These are phyloP conservation scores for Aurelia coerulea DNA, from an alignment of 30 jellyfish, hydroid and myxozoan genomes.

Conservation along the genomic window DNA sequence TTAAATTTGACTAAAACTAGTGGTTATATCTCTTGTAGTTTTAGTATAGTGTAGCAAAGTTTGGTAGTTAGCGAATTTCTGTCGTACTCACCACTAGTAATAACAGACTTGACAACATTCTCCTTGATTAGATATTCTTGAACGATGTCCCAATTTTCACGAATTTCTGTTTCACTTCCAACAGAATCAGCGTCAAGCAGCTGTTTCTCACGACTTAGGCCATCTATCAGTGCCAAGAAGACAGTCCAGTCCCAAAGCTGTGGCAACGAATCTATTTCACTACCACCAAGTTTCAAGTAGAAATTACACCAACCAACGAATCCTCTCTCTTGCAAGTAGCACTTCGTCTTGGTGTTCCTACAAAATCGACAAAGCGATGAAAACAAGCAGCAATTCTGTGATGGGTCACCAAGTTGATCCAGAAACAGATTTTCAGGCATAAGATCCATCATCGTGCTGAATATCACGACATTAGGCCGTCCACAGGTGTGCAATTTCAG, in stretches of 20 bases:
- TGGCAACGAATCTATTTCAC: constrained; percentile 57
- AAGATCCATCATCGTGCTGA: constrained; percentile 59
- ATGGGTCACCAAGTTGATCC: constrained; percentile 44
- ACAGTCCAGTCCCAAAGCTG: constrained; percentile 85
- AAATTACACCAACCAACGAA: constrained; percentile 91
- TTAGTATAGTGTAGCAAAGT: too few species aligned
- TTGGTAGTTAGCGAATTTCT: background rate
- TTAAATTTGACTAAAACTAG: too few species aligned
- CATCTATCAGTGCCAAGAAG: constrained; percentile 67
- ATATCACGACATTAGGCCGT: too few species aligned
- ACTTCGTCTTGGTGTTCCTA: constrained; percentile 37
- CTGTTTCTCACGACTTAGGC: constrained; percentile 68
- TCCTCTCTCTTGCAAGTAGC: constrained; percentile 81
- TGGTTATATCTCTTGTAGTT: too few species aligned
- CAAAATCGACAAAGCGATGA: constrained; percentile 70
- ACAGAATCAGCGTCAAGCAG: constrained; percentile 3
- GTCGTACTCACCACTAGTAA: constrained; percentile 24
- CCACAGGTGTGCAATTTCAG: too few species aligned
- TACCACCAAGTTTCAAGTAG: constrained; percentile 60
- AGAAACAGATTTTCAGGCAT: constrained; percentile 42
- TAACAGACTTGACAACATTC: constrained; percentile 49
- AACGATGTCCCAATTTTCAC: constrained; percentile 74
- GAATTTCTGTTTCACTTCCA: constrained; percentile 20
- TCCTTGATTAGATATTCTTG: constrained; percentile 77
- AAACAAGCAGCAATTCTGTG: constrained; percentile 44